Base-by-base conservation (phyloP, 2,888 invertebrate species). In the Oscheius sp. region DNA sequence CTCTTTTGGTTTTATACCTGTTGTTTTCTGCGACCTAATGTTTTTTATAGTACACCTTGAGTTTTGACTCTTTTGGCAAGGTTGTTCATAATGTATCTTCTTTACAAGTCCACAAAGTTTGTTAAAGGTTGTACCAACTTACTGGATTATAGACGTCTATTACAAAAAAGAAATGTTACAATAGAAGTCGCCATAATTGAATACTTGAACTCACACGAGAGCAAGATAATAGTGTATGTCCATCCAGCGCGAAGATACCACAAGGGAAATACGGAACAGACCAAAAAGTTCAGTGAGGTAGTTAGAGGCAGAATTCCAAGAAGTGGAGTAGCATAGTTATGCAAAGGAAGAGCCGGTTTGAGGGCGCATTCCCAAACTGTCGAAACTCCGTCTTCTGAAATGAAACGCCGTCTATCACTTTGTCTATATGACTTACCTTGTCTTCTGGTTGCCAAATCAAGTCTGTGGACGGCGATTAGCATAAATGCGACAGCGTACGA, bases 401-500 rank as follows among this genome's bases (percentile, higher is more conserved):
- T 35, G 5, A 13, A 57, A 21, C 35, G 7, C 4, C 7, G 42
- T 42, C 21, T 21, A 21, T 0, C 21, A 21, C 21, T 21, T 21
- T 9, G 21, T 33, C 35, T 50, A 5, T 33, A 0, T 1, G 63
- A 21, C 21, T 65, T 13, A 80, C 80, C 72, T 48, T 60, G 59
- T 42, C 78, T 74, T 35, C 70, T 72, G 48, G 68, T 72, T 42
- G 73, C 76, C 9, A 80, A 50, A 9, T 74, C 70, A 0, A 80
- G 66, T 32, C 80, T 70, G 7, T 75, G 74, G 32, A 77, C 60
- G 9, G 80, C 80, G 7, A 80, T 78, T 32, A 80, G 33, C 80
- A 80, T 80, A 47, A 80, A 80, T 1, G 80, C 78, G 10, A 78
- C 70, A 0, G 75, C 80, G 33, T 80, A 80, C 59, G 68, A 73